Percentiles rank a stretch among this genome's conserved stretches.
phyloP scores from a whole-genome alignment of 1,140 invertebrate species.

The Druon quercuslanigerum region DNA sequence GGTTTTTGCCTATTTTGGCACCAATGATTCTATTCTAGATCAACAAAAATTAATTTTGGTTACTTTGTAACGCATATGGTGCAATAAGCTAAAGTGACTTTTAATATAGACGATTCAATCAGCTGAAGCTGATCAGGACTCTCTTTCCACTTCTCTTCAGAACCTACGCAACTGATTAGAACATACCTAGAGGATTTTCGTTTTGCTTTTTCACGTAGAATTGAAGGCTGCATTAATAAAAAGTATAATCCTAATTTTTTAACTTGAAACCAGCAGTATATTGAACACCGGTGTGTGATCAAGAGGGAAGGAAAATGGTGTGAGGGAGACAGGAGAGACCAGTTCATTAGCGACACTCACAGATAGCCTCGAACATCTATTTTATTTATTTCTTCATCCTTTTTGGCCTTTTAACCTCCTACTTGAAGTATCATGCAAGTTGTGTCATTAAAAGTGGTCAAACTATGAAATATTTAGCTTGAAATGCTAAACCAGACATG shows the following conservation, averaged over 20 bases:
- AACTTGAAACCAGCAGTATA: slow-evolving; percentile 35
- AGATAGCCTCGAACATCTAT: slow-evolving; percentile 63
- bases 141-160: too few species aligned
- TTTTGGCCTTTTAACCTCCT: neutral
- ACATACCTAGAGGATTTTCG: too few species aligned
- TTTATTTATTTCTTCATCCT: slow-evolving; percentile 65
- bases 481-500: neutral
- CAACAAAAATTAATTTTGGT: too few species aligned
- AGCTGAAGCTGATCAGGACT: too few species aligned
- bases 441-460: too few species aligned
- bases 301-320: slow-evolving; percentile 38
- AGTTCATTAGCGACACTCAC: slow-evolving; percentile 71
- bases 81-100: too few species aligned
- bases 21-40: too few species aligned
- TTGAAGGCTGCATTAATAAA: slow-evolving; percentile 61
- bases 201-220: slow-evolving; percentile 37
- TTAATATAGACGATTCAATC: too few species aligned
- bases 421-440: neutral
- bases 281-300: slow-evolving; percentile 49
- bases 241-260: slow-evolving; percentile 67
- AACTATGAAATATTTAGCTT: neutral
- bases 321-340: slow-evolving; percentile 61
- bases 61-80: too few species aligned
- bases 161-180: too few species aligned
- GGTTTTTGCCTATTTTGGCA: too few species aligned